Conservation (phyloP, 2,888 invertebrate species). For the Plusia festucae region DNA sequence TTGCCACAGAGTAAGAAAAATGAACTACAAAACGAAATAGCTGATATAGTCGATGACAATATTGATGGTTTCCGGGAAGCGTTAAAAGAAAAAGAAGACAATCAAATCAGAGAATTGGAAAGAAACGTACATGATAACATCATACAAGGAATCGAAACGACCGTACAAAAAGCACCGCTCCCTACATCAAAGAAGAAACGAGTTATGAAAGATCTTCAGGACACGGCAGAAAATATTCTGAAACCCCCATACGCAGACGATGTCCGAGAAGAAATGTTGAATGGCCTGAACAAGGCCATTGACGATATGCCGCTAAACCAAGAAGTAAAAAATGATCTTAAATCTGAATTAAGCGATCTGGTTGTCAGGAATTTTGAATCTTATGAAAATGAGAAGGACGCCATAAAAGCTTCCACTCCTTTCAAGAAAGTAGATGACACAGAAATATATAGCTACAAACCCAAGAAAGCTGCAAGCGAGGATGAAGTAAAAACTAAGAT, state of each 20-base stretch:
- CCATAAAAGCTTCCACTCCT: not conserved
- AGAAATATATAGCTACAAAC: not conserved
- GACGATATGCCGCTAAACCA: not conserved
- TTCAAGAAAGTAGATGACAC: not conserved
- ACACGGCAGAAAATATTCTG: not conserved
- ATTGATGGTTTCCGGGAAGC: not conserved
- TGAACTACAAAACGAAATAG: too few species aligned
- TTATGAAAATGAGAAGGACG: not conserved
- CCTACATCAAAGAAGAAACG: not conserved
- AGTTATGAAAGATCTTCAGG: not conserved
- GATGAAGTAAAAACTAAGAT: too few species aligned
- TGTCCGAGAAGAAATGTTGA: not conserved
- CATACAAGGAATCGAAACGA: not conserved
- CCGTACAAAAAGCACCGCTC: not conserved
- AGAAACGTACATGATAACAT: not conserved
- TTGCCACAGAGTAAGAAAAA: too few species aligned
- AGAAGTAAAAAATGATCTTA: not conserved
- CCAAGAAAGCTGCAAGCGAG: too few species aligned
- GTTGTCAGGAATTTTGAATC: not conserved
- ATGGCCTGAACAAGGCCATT: constrained; percentile 3
- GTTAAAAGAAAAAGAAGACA: not conserved
- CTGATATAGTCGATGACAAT: not conserved
- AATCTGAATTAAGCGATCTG: not conserved
- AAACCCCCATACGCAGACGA: not conserved
- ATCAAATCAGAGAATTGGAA: not conserved